Conservation (phyloP, 2,797 vertebrate species). For the Argentina silus region DNA sequence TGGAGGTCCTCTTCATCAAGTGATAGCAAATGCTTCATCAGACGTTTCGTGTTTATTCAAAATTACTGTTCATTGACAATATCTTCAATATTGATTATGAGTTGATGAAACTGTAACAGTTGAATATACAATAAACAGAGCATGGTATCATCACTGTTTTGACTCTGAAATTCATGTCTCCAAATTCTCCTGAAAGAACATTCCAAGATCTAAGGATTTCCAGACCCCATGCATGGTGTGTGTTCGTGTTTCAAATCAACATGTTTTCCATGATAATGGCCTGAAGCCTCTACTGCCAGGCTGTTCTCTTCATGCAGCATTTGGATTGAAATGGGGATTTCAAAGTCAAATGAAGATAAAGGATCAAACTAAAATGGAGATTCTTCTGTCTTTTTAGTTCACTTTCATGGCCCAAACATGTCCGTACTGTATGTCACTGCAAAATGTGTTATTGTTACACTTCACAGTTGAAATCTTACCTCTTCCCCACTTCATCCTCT, state of each 20-base stretch:
- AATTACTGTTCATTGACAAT: not conserved
- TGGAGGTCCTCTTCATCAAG: constrained; percentile 45
- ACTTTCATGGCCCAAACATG: no score
- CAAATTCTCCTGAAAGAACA: not conserved
- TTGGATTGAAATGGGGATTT: not conserved
- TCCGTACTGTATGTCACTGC: not conserved
- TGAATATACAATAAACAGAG: not conserved
- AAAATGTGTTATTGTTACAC: not conserved
- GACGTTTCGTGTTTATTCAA: constrained; percentile 30
- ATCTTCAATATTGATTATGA: constrained; percentile 21
- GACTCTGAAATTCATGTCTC: not conserved
- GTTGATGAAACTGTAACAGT: constrained; percentile 52
- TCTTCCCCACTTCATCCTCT: no score
- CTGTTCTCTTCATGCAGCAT: not conserved
- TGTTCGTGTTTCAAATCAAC: not conserved
- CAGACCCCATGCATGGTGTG: not conserved
- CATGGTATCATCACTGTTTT: not conserved
- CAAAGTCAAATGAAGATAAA: not conserved
- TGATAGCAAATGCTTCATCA: constrained; percentile 24
- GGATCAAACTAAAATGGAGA: not conserved
- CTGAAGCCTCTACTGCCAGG: not conserved
- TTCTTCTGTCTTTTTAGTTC: no score
- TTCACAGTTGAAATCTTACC: not conserved
- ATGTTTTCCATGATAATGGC: not conserved
- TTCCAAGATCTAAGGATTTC: not conserved